Evolutionary conservation across 2,797 vertebrate species (phyloP).

Genomic region (Balearica regulorum): DNA sequence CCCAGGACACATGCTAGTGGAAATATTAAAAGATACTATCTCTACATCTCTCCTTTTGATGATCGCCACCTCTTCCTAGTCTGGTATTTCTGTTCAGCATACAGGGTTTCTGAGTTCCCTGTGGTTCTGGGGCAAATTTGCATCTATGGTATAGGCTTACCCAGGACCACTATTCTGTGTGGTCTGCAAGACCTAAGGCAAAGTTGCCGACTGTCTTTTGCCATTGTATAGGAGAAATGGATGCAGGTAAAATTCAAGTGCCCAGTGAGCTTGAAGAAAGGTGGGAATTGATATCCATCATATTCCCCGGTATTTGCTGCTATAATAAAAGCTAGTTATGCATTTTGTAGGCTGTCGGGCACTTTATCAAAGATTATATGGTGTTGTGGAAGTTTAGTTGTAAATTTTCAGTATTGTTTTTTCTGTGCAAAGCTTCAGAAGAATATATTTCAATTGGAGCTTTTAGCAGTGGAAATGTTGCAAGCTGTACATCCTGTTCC

Average conservation of each 20-base stretch:
- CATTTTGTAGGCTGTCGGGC: background rate
- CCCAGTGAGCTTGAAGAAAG: background rate
- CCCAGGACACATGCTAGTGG: accelerated
- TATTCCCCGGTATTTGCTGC: background rate
- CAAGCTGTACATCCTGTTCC: background rate
- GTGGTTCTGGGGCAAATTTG: background rate
- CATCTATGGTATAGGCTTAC: background rate
- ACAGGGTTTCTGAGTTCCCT: background rate
- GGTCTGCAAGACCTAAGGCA: background rate
- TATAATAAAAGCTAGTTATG: background rate
- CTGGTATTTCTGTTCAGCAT: background rate
- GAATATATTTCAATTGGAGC: background rate
- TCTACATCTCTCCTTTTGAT: background rate
- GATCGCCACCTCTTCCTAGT: accelerated
- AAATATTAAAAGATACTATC: background rate
- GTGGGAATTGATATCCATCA: background rate
- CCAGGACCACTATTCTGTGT: background rate
- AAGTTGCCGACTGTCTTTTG: background rate
- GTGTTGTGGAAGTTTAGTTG: background rate
- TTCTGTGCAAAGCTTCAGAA: background rate
- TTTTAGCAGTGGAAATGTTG: background rate
- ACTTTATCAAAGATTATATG: background rate
- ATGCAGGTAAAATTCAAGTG: background rate
- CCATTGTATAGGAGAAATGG: background rate
- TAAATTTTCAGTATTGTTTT: background rate